Evolutionary conservation across 2,113 vertebrate species (phyloP).

Genomic region (Sialia sialis): DNA sequence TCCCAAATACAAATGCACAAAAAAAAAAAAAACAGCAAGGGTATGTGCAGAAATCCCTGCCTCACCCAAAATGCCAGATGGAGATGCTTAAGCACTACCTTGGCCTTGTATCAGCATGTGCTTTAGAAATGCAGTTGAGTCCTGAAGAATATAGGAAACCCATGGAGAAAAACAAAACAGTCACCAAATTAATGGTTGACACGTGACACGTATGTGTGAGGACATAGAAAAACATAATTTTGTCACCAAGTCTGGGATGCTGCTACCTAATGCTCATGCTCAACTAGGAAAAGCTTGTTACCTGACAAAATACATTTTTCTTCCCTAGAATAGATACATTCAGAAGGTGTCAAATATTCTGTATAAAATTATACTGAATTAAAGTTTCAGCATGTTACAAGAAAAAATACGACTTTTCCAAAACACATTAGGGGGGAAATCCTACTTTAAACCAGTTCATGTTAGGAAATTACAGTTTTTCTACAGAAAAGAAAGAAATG

Average conservation of each 20-base stretch:
- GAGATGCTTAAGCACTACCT: not conserved
- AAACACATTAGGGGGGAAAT: not conserved
- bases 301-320: not conserved
- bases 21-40: no score
- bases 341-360: not conserved
- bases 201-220: rapidly evolving
- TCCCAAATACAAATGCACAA: not conserved
- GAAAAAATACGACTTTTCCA: not conserved
- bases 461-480: not conserved
- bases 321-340: not conserved
- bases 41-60: rapidly evolving
- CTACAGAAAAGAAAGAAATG: not conserved
- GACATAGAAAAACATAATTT: not conserved
- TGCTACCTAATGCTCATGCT: rapidly evolving
- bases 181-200: not conserved
- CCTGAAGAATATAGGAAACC: not conserved
- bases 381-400: not conserved
- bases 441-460: not conserved
- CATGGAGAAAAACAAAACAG: not conserved
- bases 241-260: rapidly evolving
- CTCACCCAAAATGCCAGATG: not conserved
- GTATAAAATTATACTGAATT: not conserved
- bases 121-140: not conserved
- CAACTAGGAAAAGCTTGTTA: not conserved
- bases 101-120: not conserved